Evolutionary conservation across 2,888 invertebrate genomes (phyloP), one percentile per base, ranked within the genome.

Genomic region (Drosophila quinaria): DNA sequence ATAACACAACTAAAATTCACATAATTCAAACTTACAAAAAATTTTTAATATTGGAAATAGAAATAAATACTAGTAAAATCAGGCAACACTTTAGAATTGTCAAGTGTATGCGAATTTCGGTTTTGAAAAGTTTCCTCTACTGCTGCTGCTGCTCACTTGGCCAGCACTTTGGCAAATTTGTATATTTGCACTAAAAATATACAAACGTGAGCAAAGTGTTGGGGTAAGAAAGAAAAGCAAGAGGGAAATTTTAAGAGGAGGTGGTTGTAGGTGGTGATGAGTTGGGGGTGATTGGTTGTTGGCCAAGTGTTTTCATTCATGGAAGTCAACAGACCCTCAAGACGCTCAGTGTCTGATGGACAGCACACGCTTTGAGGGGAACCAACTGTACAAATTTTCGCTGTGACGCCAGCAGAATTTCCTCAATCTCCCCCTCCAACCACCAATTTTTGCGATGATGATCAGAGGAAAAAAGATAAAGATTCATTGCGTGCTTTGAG

Each of bases 221-320:
- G 39, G 11, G n/a, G 6, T 13, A 10, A 1, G 4, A 22, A 11
- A 11, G 51, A 1, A 5, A 0, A 5, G 13, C 46, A 39, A 63
- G 59, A 49, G 37, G 49, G 54, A 29, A 29, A 35, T 15, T 29
- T 29, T 37, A 17, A 22, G 11, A 17, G 19, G 37, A 13, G 8
- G 33, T 51, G 56, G 4, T 42, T 37, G n/a, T 10, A 35, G 50
- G 25, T 54, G 42, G 50, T 42, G 64, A 11, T 63, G 55, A 37
- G 55, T 41, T 63, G 41, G 62, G 42, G 55, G 6, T 73, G 60
- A 60, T 58, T 60, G 63, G 55, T 70, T 68, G 33, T 15, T 47
- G 80, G 81, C 85, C 90, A 90, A 84, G 80, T 82, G 87, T 70
- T 85, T 76, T 86, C 83, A 86, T 84, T 90, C 89, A 88, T 70